Percentiles rank a stretch among this genome's conserved stretches.
Conservation (phyloP, 2,797 vertebrate species). For the Sebastes minor region DNA sequence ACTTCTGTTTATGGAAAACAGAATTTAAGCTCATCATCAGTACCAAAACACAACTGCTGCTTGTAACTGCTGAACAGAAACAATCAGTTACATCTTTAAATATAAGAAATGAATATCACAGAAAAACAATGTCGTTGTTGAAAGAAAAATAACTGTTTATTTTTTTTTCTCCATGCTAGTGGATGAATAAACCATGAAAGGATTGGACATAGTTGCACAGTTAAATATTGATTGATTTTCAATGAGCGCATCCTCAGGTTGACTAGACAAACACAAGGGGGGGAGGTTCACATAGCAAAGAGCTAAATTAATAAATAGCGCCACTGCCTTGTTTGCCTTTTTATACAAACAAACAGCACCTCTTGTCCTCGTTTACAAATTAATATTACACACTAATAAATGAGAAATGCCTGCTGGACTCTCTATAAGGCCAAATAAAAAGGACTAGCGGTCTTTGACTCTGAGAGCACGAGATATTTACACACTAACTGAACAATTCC, state of each 20-base stretch:
- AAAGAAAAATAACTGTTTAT: slow-evolving; percentile 20
- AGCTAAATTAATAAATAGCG: slow-evolving; percentile 13
- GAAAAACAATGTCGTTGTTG: not conserved
- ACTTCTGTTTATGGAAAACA: not conserved
- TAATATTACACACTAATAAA: not conserved
- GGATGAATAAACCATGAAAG: slow-evolving; percentile 59
- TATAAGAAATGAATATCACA: not conserved
- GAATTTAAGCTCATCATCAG: not conserved
- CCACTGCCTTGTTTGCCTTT: not conserved
- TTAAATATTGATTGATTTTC: slow-evolving; percentile 69
- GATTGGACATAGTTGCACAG: slow-evolving; percentile 13
- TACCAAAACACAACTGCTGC: not conserved
- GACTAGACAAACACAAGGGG: slow-evolving; percentile 22
- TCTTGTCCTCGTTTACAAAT: not conserved
- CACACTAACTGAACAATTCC: slow-evolving; percentile 41
- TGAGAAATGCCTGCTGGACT: not conserved
- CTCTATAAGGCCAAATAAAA: not conserved
- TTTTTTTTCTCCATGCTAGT: slow-evolving; percentile 18
- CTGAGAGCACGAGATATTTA: slow-evolving; percentile 11
- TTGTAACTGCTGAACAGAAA: not conserved
- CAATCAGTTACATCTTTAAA: not conserved
- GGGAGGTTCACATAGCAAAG: not conserved
- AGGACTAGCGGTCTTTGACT: not conserved
- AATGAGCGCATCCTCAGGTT: slow-evolving; percentile 31
- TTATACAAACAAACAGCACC: not conserved